Conservation (phyloP, 53 echinoderm and acorn worm genomes). For the Stichopus horrens region DNA sequence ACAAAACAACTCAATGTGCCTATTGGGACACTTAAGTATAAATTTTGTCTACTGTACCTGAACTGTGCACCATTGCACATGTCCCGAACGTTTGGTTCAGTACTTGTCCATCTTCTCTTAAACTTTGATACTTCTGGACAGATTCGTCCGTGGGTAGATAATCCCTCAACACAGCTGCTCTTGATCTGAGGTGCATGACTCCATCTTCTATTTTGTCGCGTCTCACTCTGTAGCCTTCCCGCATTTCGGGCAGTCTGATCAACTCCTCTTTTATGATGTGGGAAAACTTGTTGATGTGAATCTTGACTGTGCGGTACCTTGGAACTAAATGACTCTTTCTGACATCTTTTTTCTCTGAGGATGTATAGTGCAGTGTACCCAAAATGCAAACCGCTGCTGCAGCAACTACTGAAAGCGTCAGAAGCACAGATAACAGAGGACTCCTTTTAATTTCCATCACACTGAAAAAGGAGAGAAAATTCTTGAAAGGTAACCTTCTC, state of each 20-base stretch:
- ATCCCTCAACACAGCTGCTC: slow-evolving; percentile 5
- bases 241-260: neutral
- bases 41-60: neutral
- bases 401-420: neutral
- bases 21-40: too few relatives aligned
- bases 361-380: neutral
- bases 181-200: slow-evolving; percentile 3
- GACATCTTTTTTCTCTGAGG: neutral
- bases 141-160: neutral
- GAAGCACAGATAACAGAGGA: neutral
- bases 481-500: too few relatives aligned
- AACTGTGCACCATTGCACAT: slow-evolving; percentile 22
- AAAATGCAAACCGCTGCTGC: neutral
- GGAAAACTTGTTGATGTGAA: slow-evolving; percentile 3
- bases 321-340: neutral
- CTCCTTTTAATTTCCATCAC: neutral
- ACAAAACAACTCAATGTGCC: too few relatives aligned
- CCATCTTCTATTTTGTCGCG: neutral
- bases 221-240: neutral
- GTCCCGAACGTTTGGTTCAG: neutral
- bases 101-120: neutral
- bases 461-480: neutral
- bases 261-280: neutral
- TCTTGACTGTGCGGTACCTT: slow-evolving; percentile 18
- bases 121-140: neutral